Base-by-base conservation (phyloP, 2,113 vertebrate species). In the Syngnathoides biaculeatus region DNA sequence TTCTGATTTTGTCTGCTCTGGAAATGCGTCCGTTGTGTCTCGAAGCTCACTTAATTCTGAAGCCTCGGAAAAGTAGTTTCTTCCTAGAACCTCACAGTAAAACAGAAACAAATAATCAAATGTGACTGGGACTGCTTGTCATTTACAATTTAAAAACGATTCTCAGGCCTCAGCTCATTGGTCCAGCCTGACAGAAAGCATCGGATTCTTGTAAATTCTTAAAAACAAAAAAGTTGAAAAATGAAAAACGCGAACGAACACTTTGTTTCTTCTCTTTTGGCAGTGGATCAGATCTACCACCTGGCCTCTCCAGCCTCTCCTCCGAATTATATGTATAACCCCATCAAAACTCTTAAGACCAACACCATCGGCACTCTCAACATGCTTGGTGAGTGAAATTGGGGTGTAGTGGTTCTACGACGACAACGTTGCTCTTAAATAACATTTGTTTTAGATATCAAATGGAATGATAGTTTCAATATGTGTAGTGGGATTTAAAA, bases 311-410 rank as follows among this genome's bases (percentile, higher is more conserved):
- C 97, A 70, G 97, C 97, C 59, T 99, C 97, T 30, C 97, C 97
- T 71, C 97, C 97, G n/a, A 99, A 98, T 89, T 99, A 99, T 88
- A 99, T 99, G 97, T 98, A 98, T 83, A 98, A 99, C 80, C 97
- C 97, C 67, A 98, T 99, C 90, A 98, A 98, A 91, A 99, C 97
- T 0, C 83, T 99, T 30, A 99, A 99, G 89, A 99, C 97, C 26
- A 98, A 99, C 81, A 98, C 97, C 5, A 98, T 99, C 8, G 97
- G 97, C 55, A 98, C 97, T 0, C 84, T 99, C 3, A 99, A 99
- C 82, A 98, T 99, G 97, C 89, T 99, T 30, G 97, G 97, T 98
- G 75, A 94, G 96, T 93, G 47, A 9, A 52, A 10, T n/a, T 27
- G 12, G 26, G 5, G 48, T 52, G 48, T 35, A 3, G 8, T 19